Base-by-base conservation (phyloP, 2,113 vertebrate species). In the Gadus chalcogrammus region DNA sequence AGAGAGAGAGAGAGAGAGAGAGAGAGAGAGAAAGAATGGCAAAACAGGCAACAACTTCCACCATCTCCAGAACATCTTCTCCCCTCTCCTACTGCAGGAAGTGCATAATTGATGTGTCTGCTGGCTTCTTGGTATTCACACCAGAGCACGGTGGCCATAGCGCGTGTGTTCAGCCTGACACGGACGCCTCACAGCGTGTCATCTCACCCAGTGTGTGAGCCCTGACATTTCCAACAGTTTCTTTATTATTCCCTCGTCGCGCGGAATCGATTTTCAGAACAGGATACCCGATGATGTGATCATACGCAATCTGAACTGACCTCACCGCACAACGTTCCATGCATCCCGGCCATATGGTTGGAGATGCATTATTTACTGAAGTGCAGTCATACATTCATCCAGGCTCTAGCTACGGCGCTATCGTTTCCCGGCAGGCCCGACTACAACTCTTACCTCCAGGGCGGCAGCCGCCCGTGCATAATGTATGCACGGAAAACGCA, bases 351-450 rank as follows among this genome's bases (percentile, higher is more conserved):
- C 42, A 1, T 48, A 48, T 13, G 42, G 42, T 71, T 67, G 35
- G 70, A 75, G 76, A 68, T 68, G 66, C 60, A 70, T 77, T 76
- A 81, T 84, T 76, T 81, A 69, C 81, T 65, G 7, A 20, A 48
- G 42, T 9, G 42, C 42, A 48, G 7, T 48, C 42, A 48, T 48
- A 48, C 6, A 48, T 48, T 48, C 42, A 48, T 48, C 42, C 42
- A 11, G 9, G 7, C 42, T 0, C 4, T 31, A 31, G 5, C 31
- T 31, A 2, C 31, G 17, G 17, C 6, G 15, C 18, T 60, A 60
- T 60, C 18, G 18, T 48, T 9, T 9, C 42, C 7, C 42, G 12
- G 12, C 9, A 9, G 42, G 5, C 7, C 42, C 42, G 7, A 13
- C 42, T 9, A 48, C 42, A 48, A 9, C 7, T 48, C 9, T 48